phyloP scores from a whole-genome alignment of 1,140 invertebrate genomes.

The Acyrthosiphon pisum region DNA sequence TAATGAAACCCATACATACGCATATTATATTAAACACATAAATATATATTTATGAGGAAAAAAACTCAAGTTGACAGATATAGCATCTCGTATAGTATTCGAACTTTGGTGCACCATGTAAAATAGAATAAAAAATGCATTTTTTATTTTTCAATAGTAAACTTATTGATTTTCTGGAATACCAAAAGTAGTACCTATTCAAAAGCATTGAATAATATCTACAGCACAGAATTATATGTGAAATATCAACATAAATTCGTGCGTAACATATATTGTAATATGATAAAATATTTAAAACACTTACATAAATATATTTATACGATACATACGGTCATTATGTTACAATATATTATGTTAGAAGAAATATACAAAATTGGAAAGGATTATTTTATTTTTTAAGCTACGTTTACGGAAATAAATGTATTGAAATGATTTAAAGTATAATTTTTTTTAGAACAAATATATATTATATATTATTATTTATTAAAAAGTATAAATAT shows the following conservation, averaged over 20 bases:
- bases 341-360: background rate
- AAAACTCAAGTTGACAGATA: conserved; percentile 3
- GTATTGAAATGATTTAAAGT: background rate
- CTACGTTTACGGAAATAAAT: background rate
- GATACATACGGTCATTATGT: background rate
- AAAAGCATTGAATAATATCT: background rate
- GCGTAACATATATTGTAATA: background rate
- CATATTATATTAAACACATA: background rate
- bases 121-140: background rate
- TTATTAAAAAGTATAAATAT: background rate
- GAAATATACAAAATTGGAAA: too few relatives aligned
- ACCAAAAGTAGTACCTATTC: background rate
- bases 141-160: conserved; percentile 4
- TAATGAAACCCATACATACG: background rate
- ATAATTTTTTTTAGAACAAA: background rate
- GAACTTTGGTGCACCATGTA: background rate
- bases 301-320: background rate
- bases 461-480: background rate
- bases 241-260: background rate
- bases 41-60: background rate
- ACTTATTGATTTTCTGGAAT: conserved; percentile 1
- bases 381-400: background rate
- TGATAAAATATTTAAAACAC: background rate
- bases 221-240: background rate
- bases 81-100: background rate